Percentiles rank a stretch among this genome's conserved stretches.
These are phyloP conservation scores for Trogon melanurus DNA, from an alignment of 2,113 vertebrate genomes.

Conservation along the genomic window DNA sequence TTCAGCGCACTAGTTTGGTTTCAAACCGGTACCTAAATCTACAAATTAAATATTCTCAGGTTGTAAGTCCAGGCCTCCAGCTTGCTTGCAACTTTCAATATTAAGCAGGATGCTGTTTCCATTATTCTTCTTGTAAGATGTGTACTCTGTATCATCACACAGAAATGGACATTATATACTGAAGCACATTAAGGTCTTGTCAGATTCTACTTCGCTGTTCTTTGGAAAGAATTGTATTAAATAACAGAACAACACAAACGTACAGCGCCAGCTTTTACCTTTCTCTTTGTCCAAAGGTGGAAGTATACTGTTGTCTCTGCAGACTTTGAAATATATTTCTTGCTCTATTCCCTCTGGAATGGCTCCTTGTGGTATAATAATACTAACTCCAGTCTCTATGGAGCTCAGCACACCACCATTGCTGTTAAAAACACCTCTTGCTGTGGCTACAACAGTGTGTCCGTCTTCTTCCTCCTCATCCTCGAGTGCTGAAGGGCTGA, in stretches of 20 bases:
- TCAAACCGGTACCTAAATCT: neutral
- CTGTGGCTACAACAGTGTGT: slow-evolving; percentile 97
- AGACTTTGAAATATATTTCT: slow-evolving; percentile 99
- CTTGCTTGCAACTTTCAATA: neutral
- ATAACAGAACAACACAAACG: neutral
- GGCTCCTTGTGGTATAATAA: slow-evolving; percentile 98
- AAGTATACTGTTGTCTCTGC: slow-evolving; percentile 98
- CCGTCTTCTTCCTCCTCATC: slow-evolving; percentile 97
- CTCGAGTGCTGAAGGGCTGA: slow-evolving; percentile 91
- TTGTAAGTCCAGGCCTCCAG: neutral
- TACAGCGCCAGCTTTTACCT: slow-evolving; percentile 75
- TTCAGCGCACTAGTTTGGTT: neutral
- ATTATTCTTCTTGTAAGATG: neutral
- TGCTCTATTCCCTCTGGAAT: slow-evolving; percentile 96
- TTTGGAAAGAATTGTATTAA: neutral
- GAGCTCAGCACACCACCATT: slow-evolving; percentile 97
- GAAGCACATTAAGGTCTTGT: neutral
- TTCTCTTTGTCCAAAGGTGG: slow-evolving; percentile 99
- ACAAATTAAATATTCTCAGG: neutral
- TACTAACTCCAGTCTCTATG: slow-evolving; percentile 97
- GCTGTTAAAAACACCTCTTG: slow-evolving; percentile 94
- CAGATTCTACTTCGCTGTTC: neutral
- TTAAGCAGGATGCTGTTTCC: neutral
- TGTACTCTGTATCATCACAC: neutral
- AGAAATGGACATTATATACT: rapidly evolving